phyloP scores from a whole-genome alignment of 2,113 vertebrate species.

The Eretmochelys imbricata region DNA sequence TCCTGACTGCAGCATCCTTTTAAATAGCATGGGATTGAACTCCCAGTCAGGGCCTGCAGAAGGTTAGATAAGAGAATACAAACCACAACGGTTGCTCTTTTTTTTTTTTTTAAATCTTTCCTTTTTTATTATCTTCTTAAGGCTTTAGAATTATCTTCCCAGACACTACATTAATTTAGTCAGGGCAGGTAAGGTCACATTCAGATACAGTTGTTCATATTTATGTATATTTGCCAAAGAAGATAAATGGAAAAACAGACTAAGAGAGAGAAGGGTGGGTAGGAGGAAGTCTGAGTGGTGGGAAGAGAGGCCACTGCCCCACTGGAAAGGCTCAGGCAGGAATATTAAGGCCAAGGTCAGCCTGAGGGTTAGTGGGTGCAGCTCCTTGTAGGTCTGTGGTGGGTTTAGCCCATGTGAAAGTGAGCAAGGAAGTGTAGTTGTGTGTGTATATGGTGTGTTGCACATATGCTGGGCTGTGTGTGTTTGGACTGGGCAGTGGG shows the following conservation, averaged over 20 bases:
- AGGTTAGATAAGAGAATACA: conserved; percentile 77
- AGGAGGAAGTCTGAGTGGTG: accelerated
- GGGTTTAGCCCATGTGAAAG: neutral
- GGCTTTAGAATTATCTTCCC: conserved; percentile 82
- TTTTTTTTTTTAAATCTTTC: conserved; percentile 34
- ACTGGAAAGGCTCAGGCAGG: neutral
- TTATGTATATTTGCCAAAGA: conserved; percentile 68
- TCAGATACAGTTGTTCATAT: conserved; percentile 70
- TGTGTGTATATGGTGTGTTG: neutral
- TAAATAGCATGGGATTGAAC: conserved; percentile 49
- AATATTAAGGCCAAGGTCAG: accelerated
- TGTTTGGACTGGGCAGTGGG: neutral
- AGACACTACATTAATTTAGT: conserved; percentile 81
- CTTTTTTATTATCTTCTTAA: conserved; percentile 78
- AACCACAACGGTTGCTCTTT: conserved; percentile 52
- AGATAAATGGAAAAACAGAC: conserved; percentile 73
- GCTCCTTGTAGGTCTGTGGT: neutral
- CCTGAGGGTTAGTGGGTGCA: neutral
- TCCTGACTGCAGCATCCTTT: conserved; percentile 38
- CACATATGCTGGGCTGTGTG: neutral
- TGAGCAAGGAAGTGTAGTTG: neutral
- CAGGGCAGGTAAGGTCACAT: conserved; percentile 78
- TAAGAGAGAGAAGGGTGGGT: neutral
- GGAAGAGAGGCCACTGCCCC: neutral
- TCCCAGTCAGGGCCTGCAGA: conserved; percentile 73